Evolutionary conservation across 2,888 invertebrate species (phyloP).

Genomic region (Coelinius sp.): DNA sequence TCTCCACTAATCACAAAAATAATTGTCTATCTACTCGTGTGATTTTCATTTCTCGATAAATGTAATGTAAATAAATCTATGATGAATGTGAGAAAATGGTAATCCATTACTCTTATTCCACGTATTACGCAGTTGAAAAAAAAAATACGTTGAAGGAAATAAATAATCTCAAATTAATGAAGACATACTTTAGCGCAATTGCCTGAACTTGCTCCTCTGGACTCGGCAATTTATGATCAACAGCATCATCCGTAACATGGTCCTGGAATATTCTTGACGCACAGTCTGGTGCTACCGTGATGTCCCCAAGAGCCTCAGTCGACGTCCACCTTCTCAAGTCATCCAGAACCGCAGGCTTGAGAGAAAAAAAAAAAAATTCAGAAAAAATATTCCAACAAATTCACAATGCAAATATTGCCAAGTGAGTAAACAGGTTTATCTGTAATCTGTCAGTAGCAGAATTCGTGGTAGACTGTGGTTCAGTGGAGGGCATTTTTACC

Average conservation of each 20-base stretch:
- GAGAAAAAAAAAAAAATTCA: conserved; percentile 41
- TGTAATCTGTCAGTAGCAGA: conserved; percentile 12
- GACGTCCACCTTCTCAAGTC: conserved; percentile 90
- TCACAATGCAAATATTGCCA: conserved; percentile 5
- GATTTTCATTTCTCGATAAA: not conserved
- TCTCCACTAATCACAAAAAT: not conserved
- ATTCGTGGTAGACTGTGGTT: not conserved
- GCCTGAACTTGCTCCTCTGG: conserved; percentile 89
- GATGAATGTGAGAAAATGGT: not conserved
- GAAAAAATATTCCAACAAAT: not conserved
- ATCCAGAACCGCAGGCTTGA: conserved; percentile 85
- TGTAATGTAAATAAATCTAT: not conserved
- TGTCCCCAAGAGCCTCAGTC: conserved; percentile 84
- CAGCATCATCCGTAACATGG: conserved; percentile 79
- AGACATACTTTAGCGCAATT: conserved; percentile 83
- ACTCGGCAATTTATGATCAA: conserved; percentile 89
- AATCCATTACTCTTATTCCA: not conserved
- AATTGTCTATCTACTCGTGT: not conserved
- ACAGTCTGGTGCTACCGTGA: conserved; percentile 85
- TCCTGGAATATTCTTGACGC: conserved; percentile 78
- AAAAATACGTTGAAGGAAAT: not conserved
- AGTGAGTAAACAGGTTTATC: conserved; percentile 13
- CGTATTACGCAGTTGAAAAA: not conserved
- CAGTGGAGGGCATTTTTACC: conserved; percentile 10
- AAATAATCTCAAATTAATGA: not conserved